Evolutionary conservation across 1,140 invertebrate species (phyloP).

Genomic region (Saccostrea glomerata): DNA sequence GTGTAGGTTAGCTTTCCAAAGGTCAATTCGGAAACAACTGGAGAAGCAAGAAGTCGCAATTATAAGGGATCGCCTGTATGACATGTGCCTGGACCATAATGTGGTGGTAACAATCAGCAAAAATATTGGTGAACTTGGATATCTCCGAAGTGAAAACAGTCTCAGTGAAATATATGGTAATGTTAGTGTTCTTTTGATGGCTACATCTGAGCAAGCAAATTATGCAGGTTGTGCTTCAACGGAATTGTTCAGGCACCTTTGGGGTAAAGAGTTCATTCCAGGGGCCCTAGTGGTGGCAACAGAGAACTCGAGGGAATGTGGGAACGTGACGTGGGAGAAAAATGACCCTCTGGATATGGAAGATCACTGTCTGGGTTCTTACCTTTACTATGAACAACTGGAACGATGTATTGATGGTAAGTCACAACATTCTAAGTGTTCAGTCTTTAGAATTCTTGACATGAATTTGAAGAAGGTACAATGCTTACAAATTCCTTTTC

Average conservation of each 20-base stretch:
- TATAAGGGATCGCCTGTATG: neutral
- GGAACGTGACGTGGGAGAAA: neutral
- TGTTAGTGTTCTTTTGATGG: conserved; percentile 13
- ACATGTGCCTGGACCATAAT: neutral
- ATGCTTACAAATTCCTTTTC: neutral
- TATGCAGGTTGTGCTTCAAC: neutral
- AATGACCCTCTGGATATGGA: neutral
- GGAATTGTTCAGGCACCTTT: neutral
- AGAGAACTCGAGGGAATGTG: neutral
- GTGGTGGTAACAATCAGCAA: neutral
- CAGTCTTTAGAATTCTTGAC: neutral
- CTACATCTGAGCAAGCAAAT: neutral
- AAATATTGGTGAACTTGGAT: neutral
- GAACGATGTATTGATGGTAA: neutral
- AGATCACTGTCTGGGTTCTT: neutral
- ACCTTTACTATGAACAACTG: neutral
- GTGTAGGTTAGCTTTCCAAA: neutral
- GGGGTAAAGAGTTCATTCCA: neutral
- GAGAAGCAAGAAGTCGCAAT: neutral
- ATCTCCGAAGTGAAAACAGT: neutral
- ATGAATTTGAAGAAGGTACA: neutral
- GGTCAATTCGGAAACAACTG: neutral
- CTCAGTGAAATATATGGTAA: neutral
- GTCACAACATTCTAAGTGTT: neutral
- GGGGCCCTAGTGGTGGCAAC: neutral